A percentile compares a stretch with the other conserved stretches of the same genome.
Conservation (phyloP, 2,797 vertebrate species). For the Eulemur mongoz region DNA sequence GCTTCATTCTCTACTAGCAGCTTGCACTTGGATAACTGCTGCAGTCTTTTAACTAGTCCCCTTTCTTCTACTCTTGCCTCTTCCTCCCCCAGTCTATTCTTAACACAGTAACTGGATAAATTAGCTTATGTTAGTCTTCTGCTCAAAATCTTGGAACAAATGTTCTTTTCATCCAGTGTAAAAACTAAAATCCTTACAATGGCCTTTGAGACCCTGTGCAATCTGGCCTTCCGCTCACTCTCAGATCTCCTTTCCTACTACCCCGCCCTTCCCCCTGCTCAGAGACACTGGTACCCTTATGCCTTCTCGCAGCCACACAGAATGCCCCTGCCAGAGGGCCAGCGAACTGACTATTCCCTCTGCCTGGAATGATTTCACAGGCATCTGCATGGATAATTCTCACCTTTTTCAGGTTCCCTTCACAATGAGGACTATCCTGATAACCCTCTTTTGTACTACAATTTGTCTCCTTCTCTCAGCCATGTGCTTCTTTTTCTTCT, state of each 20-base stretch:
- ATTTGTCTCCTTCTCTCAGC: not conserved
- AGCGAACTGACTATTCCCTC: not conserved
- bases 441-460: not conserved
- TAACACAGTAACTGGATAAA: not conserved
- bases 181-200: not conserved
- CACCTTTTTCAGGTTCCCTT: not conserved
- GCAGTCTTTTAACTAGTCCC: not conserved
- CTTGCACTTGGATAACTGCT: not conserved
- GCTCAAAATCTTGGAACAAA: not conserved
- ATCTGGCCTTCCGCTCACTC: not conserved
- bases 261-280: not conserved
- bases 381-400: not conserved
- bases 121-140: not conserved
- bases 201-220: rapidly evolving
- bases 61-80: not conserved
- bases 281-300: not conserved
- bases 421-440: not conserved
- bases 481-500: not conserved
- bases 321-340: not conserved
- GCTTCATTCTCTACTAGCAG: not conserved
- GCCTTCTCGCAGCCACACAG: not conserved
- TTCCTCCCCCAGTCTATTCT: not conserved
- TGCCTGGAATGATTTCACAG: not conserved
- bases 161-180: not conserved
- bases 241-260: not conserved